Evolutionary conservation across 2,888 invertebrate species (phyloP).

Genomic region (Gasteruption jaculator): DNA sequence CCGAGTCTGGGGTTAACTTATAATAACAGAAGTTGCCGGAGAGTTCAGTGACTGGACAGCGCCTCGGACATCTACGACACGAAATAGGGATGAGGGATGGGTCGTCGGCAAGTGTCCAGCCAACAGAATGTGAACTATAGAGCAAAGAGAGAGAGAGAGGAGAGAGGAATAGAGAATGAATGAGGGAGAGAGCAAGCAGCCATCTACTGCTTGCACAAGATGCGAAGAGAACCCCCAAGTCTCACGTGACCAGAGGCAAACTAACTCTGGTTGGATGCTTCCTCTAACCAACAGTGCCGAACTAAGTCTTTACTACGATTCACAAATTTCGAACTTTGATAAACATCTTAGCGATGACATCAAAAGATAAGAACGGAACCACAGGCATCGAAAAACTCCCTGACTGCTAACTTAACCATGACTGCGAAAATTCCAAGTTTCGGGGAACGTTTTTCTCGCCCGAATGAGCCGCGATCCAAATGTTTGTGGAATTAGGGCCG

Average conservation of each 20-base stretch:
- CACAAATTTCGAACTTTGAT: slow-evolving; percentile 40
- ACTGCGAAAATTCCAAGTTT: no score
- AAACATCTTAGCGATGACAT: no score
- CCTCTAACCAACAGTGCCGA: slow-evolving; percentile 31
- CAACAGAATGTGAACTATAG: slow-evolving; percentile 42
- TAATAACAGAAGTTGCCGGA: slow-evolving; percentile 51
- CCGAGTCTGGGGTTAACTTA: slow-evolving; percentile 46
- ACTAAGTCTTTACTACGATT: slow-evolving; percentile 31
- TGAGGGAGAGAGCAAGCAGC: not conserved
- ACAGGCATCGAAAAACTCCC: slow-evolving; percentile 1
- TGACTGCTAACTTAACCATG: no score
- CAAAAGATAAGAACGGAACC: slow-evolving; percentile 4
- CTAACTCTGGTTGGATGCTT: slow-evolving; percentile 36
- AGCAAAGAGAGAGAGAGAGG: slow-evolving; percentile 14
- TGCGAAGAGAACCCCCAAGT: no score
- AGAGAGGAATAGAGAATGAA: slow-evolving; percentile 17
- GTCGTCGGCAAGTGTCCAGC: slow-evolving; percentile 49
- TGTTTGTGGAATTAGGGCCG: no score
- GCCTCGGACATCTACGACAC: slow-evolving; percentile 39
- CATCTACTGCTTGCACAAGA: no score
- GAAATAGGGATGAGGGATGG: slow-evolving; percentile 50
- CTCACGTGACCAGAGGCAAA: slow-evolving; percentile 21
- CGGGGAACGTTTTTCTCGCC: no score
- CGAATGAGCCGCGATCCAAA: no score
- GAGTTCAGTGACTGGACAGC: slow-evolving; percentile 48